Evolutionary conservation across 1,140 invertebrate species (phyloP).

Genomic region (Platorchestia sp.): DNA sequence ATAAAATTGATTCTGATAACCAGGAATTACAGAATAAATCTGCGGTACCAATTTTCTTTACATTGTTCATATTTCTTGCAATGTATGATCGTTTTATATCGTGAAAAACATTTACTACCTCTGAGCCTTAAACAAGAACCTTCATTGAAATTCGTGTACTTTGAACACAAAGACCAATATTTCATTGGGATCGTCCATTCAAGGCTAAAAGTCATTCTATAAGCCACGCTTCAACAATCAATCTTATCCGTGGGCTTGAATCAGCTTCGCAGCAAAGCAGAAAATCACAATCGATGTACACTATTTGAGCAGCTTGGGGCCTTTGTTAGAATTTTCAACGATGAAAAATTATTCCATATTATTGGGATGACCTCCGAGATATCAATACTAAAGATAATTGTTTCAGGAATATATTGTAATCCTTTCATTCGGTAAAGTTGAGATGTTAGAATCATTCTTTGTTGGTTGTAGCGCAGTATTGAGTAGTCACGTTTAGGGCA

Average conservation of each 20-base stretch:
- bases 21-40: background rate
- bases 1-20: background rate
- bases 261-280: background rate
- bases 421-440: too few species aligned
- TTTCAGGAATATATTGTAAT: background rate
- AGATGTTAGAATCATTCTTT: too few species aligned
- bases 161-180: background rate
- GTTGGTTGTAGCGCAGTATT: too few species aligned
- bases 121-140: background rate
- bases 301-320: background rate
- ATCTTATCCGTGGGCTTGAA: background rate
- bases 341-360: background rate
- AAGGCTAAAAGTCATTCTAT: background rate
- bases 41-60: background rate
- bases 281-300: background rate
- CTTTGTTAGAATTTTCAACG: background rate
- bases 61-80: background rate
- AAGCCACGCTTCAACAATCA: background rate
- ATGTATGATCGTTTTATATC: background rate
- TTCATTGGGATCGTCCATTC: background rate
- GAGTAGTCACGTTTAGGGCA: too few species aligned
- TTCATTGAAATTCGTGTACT: background rate
- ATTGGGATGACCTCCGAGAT: background rate
- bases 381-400: background rate
- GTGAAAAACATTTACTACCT: background rate